phyloP scores from a whole-genome alignment of 2,113 vertebrate species.

The Acrocephalus arundinaceus region DNA sequence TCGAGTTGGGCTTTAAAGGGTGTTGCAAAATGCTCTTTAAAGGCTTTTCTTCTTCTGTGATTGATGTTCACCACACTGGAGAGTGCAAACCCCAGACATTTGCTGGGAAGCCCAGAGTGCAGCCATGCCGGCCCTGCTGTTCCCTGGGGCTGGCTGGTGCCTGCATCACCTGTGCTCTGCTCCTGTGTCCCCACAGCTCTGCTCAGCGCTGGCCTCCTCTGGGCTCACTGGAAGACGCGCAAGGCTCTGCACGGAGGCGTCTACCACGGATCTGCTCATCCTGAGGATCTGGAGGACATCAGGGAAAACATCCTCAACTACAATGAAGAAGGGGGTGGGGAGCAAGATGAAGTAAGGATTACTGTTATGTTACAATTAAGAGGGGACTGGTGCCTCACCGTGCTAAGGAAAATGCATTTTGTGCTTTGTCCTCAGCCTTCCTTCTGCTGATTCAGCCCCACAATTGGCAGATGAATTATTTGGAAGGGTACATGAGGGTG shows the following conservation, averaged over 20 bases:
- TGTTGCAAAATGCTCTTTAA: neutral
- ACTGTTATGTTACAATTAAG: neutral
- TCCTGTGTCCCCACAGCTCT: slow-evolving; percentile 76
- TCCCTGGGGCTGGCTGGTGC: accelerated
- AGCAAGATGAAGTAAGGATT: slow-evolving; percentile 84
- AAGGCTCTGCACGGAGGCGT: slow-evolving; percentile 77
- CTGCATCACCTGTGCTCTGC: neutral
- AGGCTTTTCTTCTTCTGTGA: neutral
- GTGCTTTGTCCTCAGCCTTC: neutral
- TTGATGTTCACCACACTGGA: neutral
- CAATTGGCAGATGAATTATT: neutral
- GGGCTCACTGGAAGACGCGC: slow-evolving; percentile 79
- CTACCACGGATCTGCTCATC: slow-evolving; percentile 75
- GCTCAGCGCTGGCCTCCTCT: slow-evolving; percentile 78
- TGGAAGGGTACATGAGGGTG: neutral
- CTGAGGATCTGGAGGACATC: slow-evolving; percentile 86
- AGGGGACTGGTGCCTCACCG: neutral
- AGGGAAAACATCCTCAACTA: slow-evolving; percentile 89
- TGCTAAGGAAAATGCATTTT: neutral
- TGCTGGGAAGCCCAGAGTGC: neutral
- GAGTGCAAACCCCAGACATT: neutral
- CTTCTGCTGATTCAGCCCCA: neutral
- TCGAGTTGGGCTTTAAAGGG: neutral
- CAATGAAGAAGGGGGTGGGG: slow-evolving; percentile 88
- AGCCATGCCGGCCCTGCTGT: neutral